phyloP scores from a whole-genome alignment of 2,797 vertebrate species.

The Siniperca undulata region DNA sequence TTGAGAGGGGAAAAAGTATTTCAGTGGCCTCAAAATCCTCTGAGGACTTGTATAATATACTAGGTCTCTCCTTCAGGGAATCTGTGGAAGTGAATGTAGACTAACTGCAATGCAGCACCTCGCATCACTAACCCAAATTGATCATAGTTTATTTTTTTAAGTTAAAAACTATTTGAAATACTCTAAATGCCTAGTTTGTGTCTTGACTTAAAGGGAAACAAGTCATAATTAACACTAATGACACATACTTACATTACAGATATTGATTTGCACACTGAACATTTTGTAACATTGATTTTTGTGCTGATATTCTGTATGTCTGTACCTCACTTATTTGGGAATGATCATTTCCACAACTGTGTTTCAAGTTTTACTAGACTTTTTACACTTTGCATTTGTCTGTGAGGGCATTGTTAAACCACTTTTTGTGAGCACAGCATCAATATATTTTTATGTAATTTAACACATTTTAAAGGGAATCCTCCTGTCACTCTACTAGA shows the following conservation, averaged over 20 bases:
- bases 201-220: conserved; percentile 38
- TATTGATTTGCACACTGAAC: conserved; percentile 57
- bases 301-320: conserved; percentile 11
- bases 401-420: conserved; percentile 34
- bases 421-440: conserved; percentile 26
- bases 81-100: conserved; percentile 61
- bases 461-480: conserved; percentile 53
- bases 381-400: conserved; percentile 8
- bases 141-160: conserved; percentile 33
- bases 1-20: conserved; percentile 47
- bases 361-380: conserved; percentile 10
- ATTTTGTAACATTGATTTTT: conserved; percentile 34
- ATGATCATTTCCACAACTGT: conserved; percentile 7
- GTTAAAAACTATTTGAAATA: conserved; percentile 40
- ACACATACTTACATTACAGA: conserved; percentile 36
- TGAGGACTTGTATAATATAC: conserved; percentile 43
- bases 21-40: conserved; percentile 44
- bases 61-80: conserved; percentile 65
- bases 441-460: conserved; percentile 25
- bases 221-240: conserved; percentile 72
- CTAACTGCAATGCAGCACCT: conserved; percentile 63
- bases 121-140: conserved; percentile 53
- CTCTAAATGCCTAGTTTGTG: conserved; percentile 47
- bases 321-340: conserved; percentile 26
- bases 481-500: background rate